phyloP scores from a whole-genome alignment of 2,797 vertebrate species.

The Eremophila alpestris region DNA sequence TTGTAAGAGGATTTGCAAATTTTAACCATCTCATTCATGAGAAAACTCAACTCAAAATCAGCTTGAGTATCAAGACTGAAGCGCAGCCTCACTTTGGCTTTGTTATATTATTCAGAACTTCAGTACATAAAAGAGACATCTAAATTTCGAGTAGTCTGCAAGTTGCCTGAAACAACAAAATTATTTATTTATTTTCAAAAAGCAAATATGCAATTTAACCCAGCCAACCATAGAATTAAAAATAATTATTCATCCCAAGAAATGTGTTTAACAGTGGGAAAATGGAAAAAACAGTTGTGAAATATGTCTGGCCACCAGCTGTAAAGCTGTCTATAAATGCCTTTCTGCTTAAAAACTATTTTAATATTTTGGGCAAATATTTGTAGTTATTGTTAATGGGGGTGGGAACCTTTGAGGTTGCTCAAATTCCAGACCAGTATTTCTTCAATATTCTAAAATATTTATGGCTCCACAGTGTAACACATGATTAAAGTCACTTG shows the following conservation, averaged over 20 bases:
- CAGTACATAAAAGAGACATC: neutral
- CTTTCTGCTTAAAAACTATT: neutral
- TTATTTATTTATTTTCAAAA: neutral
- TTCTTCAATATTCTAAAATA: neutral
- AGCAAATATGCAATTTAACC: neutral
- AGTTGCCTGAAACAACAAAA: neutral
- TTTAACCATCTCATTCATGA: neutral
- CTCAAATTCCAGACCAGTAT: neutral
- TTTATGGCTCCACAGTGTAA: neutral
- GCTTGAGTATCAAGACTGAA: neutral
- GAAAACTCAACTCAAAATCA: neutral
- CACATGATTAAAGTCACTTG: neutral
- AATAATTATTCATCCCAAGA: constrained; percentile 1
- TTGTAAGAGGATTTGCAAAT: constrained; percentile 16
- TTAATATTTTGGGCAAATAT: neutral
- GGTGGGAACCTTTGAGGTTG: neutral
- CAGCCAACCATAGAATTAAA: neutral
- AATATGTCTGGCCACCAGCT: neutral
- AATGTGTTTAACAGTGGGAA: neutral
- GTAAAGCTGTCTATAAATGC: constrained; percentile 4
- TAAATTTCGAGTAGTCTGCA: neutral
- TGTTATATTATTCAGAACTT: neutral
- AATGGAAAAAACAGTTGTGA: neutral
- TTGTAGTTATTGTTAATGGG: neutral
- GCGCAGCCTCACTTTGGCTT: neutral